Evolutionary conservation across 2,797 vertebrate species (phyloP).

Genomic region (Phylloscopus collybita): DNA sequence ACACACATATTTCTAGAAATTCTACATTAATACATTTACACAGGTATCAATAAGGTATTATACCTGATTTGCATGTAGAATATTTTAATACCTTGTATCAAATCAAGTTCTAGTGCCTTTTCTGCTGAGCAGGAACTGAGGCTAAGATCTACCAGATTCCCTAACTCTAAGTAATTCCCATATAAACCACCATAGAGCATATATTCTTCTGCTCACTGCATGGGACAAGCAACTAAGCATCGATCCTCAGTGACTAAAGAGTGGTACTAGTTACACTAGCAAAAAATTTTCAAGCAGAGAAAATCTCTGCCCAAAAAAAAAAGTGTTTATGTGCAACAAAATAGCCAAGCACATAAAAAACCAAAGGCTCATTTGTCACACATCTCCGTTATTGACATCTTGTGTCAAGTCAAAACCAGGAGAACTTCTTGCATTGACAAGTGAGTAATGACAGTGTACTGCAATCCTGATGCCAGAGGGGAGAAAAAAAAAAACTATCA

Average conservation of each 20-base stretch:
- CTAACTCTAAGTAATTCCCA: neutral
- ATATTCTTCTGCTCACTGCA: neutral
- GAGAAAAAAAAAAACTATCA: rapidly evolving
- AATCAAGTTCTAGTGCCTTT: neutral
- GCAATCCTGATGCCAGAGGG: neutral
- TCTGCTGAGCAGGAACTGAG: neutral
- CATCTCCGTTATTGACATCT: neutral
- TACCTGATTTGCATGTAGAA: neutral
- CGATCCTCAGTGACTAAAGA: neutral
- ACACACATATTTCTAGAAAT: neutral
- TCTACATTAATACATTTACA: neutral
- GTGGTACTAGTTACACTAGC: neutral
- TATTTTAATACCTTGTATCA: neutral
- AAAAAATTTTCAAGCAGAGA: neutral
- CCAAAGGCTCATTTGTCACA: neutral
- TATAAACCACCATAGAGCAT: neutral
- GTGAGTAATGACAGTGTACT: neutral
- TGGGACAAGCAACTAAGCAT: neutral
- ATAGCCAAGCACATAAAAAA: neutral
- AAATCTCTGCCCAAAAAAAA: neutral
- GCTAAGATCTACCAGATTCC: neutral
- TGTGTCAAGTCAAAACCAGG: neutral
- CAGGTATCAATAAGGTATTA: neutral
- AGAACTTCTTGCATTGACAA: neutral
- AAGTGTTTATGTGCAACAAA: neutral